These are phyloP conservation scores for Penelope pileata DNA, from an alignment of 2,113 vertebrate species.

Conservation along the genomic window DNA sequence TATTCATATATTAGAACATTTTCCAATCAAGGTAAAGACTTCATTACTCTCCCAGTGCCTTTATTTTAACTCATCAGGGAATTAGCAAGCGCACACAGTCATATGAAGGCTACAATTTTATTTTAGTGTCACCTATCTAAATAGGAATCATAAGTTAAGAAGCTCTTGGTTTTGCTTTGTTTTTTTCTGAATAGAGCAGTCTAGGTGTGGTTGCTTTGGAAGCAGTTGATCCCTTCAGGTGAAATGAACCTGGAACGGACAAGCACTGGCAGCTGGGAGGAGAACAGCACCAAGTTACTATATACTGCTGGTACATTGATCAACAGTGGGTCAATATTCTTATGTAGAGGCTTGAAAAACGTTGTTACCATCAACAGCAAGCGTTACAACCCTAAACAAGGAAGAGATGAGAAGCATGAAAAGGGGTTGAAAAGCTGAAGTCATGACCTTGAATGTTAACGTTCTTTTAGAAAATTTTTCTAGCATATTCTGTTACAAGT, in stretches of 20 bases:
- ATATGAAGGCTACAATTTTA: conserved; percentile 40
- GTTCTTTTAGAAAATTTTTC: background rate
- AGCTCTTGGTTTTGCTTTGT: conserved; percentile 1
- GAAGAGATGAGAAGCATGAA: background rate
- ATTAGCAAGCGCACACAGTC: conserved; percentile 11
- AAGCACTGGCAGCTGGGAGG: background rate
- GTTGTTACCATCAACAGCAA: background rate
- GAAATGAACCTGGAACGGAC: background rate
- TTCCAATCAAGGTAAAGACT: conserved; percentile 57
- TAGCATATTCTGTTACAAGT: background rate
- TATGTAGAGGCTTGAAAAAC: conserved; percentile 12
- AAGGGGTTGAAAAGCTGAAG: background rate
- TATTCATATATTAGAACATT: conserved; percentile 68
- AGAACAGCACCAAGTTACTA: background rate
- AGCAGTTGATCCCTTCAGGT: conserved; percentile 22
- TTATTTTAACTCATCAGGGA: conserved; percentile 1
- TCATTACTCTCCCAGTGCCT: conserved; percentile 43
- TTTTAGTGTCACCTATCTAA: conserved; percentile 39
- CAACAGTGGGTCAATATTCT: conserved; percentile 5
- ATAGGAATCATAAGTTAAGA: conserved; percentile 36
- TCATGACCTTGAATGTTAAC: background rate
- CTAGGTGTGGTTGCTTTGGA: conserved; percentile 44
- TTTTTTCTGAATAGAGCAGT: background rate
- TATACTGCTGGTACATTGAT: background rate
- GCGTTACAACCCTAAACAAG: background rate